A percentile compares a stretch with the other conserved stretches of the same genome.
Conservation (phyloP, 1,140 invertebrate species). For the Sycophaga agraensis region DNA sequence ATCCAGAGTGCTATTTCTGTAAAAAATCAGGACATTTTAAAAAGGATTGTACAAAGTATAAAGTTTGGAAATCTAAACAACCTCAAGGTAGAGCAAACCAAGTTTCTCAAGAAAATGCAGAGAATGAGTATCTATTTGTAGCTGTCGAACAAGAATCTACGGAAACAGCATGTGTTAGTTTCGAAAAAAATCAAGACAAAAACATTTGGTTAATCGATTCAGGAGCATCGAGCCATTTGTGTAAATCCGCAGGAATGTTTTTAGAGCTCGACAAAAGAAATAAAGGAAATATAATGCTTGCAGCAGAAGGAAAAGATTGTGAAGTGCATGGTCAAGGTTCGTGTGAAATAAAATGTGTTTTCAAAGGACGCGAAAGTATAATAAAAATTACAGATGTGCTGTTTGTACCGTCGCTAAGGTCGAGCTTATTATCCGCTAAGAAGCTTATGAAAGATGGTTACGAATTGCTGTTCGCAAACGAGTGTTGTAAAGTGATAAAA, state of each 20-base stretch:
- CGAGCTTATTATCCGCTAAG: not conserved
- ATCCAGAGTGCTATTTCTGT: constrained; percentile 24
- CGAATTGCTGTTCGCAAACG: not conserved
- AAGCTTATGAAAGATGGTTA: not conserved
- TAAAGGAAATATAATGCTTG: not conserved
- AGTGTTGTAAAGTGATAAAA: not conserved
- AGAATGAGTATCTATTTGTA: not conserved
- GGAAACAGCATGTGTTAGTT: not conserved
- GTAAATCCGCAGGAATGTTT: not conserved
- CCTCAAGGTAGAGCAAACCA: not conserved
- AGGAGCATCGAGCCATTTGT: constrained; percentile 25
- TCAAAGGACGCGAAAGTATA: not conserved
- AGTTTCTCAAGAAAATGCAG: not conserved
- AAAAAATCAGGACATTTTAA: constrained; percentile 27
- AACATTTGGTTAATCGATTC: constrained; percentile 20
- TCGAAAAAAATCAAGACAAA: not conserved
- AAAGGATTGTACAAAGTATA: constrained; percentile 25
- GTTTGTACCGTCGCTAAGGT: not conserved
- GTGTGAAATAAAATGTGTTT: not conserved
- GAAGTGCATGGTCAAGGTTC: not conserved
- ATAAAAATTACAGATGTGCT: not conserved
- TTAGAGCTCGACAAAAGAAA: not conserved
- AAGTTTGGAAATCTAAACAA: constrained; percentile 26
- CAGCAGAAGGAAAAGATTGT: not conserved
- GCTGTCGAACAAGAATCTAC: not conserved